Conservation (phyloP, 2,888 invertebrate genomes). For the Clostera curtula region DNA sequence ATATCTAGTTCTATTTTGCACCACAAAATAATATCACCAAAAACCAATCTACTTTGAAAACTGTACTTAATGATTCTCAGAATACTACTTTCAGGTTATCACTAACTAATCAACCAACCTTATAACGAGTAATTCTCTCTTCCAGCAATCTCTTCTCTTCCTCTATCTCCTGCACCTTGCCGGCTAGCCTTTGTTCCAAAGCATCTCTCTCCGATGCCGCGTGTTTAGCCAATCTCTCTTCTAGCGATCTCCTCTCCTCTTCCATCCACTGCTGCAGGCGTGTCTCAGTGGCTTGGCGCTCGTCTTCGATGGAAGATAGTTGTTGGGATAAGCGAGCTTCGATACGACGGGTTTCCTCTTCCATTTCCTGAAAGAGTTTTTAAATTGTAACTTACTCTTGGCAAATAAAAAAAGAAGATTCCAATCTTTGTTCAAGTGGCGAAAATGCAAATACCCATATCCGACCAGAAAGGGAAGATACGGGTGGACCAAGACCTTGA, state of each 20-base stretch:
- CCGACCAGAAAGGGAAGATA: too few relatives aligned
- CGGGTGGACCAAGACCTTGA: too few relatives aligned
- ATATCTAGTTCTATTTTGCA: too few relatives aligned
- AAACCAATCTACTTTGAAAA: too few relatives aligned
- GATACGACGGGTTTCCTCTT: conserved; percentile 26
- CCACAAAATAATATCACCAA: too few relatives aligned
- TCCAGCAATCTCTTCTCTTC: conserved; percentile 27
- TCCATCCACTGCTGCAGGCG: conserved; percentile 36
- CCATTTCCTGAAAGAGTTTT: conserved; percentile 45
- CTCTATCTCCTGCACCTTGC: conserved; percentile 34
- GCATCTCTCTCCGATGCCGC: conserved; percentile 26
- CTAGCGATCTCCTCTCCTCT: conserved; percentile 38
- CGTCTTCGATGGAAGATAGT: conserved; percentile 30
- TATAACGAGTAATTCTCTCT: conserved; percentile 25
- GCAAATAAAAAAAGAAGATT: too few relatives aligned
- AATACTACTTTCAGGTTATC: too few relatives aligned
- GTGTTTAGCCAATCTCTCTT: conserved; percentile 43
- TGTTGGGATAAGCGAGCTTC: conserved; percentile 31
- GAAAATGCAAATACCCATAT: too few relatives aligned
- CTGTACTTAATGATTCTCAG: too few relatives aligned
- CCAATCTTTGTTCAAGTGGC: too few relatives aligned
- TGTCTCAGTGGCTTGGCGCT: conserved; percentile 27
- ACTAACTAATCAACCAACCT: too few relatives aligned
- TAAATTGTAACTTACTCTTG: too few relatives aligned
- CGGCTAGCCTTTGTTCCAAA: conserved; percentile 30